These are phyloP conservation scores for Zosterops lateralis DNA, from an alignment of 2,113 vertebrate species.

Conservation along the genomic window DNA sequence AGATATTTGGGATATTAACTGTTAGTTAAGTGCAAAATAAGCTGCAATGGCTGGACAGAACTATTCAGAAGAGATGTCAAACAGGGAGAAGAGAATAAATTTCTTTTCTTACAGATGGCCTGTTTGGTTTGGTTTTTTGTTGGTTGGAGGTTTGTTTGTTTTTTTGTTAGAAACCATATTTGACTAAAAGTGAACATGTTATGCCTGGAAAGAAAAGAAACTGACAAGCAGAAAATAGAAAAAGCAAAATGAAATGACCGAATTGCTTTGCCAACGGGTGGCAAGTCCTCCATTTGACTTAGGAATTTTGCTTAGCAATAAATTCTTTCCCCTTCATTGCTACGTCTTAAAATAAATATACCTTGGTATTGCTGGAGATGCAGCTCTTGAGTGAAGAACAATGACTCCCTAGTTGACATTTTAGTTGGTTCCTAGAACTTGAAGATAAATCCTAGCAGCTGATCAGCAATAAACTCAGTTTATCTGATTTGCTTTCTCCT, in stretches of 20 bases:
- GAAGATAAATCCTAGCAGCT: slow-evolving; percentile 7
- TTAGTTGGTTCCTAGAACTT: background rate
- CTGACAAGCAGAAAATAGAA: background rate
- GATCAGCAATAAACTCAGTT: slow-evolving; percentile 31
- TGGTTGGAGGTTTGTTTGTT: background rate
- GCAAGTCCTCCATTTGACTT: background rate
- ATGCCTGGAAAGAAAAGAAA: background rate
- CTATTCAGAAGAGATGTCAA: background rate
- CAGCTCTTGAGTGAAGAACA: background rate
- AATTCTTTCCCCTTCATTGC: background rate
- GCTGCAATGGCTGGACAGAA: background rate
- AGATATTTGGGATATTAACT: background rate
- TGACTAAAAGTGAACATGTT: background rate
- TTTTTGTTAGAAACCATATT: background rate
- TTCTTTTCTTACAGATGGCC: background rate
- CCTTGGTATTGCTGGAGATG: background rate
- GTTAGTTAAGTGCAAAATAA: background rate
- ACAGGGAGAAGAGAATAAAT: background rate
- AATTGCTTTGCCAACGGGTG: background rate
- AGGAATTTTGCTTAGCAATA: background rate
- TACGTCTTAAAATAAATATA: background rate
- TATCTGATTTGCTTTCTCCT: slow-evolving; percentile 25
- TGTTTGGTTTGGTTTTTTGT: background rate
- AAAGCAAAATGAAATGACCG: background rate
- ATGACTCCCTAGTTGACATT: background rate